A percentile compares a stretch with the other conserved stretches of the same genome.
phyloP scores from a whole-genome alignment of 2,888 invertebrate species.

The Apamea sordens region DNA sequence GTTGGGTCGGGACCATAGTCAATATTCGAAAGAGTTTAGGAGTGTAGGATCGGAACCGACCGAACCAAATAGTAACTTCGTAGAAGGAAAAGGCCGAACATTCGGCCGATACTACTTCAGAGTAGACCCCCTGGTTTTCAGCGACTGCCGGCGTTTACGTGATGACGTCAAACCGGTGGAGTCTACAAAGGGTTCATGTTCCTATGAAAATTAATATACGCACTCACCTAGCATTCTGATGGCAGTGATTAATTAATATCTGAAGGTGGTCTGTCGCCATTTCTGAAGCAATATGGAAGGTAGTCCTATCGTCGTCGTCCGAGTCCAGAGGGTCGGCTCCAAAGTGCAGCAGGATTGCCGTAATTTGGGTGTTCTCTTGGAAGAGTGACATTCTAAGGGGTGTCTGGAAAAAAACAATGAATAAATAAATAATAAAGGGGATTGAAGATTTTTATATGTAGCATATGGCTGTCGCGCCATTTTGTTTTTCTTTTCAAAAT shows the following conservation, averaged over 20 bases:
- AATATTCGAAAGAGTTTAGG: too few relatives aligned
- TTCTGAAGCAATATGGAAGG: conserved; percentile 85
- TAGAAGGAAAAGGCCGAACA: too few relatives aligned
- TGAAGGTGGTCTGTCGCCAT: conserved; percentile 68
- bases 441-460: neutral
- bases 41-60: too few relatives aligned
- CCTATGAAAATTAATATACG: neutral
- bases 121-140: too few relatives aligned
- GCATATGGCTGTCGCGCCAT: neutral
- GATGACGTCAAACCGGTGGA: too few relatives aligned
- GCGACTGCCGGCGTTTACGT: too few relatives aligned
- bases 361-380: conserved; percentile 72
- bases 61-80: too few relatives aligned
- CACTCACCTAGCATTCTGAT: conserved; percentile 74
- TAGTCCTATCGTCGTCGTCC: conserved; percentile 81
- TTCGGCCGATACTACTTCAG: too few relatives aligned
- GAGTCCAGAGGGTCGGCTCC: conserved; percentile 80
- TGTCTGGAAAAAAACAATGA: conserved; percentile 76
- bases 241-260: conserved; percentile 70
- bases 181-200: neutral
- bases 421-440: neutral
- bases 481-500: neutral
- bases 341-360: conserved; percentile 76
- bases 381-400: conserved; percentile 85
- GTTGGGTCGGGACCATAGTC: too few relatives aligned